Base-by-base conservation (phyloP, 2,888 invertebrate species). In the Netelia inedita region DNA sequence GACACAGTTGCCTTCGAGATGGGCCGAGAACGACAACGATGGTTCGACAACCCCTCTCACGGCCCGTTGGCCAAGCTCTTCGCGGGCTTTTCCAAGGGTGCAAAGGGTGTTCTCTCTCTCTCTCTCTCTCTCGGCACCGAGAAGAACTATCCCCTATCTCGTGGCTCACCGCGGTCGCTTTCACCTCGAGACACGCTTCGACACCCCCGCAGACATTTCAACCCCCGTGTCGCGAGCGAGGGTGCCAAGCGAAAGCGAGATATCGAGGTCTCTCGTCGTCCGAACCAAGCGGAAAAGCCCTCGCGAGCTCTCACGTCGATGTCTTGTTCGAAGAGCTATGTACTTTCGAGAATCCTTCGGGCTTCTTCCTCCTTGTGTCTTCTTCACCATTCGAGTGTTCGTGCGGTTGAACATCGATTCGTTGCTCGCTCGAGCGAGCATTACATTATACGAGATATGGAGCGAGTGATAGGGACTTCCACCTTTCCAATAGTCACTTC, bases 261-360 rank as follows among this genome's bases (percentile, higher is more conserved):
- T 83, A 83, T 83, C 79, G 79, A 59, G 71, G 59, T 57, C 19
- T 57, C 19, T 69, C 83, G 69, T 65, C 79, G 53, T 65, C 79
- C 83, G 83, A 63, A 75, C 75, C 69, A 68, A 68, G 63, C 55
- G 69, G 46, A 79, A 73, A 61, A 79, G 23, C 59, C 50, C 46
- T 19, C 59, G 50, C 19, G 43, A 35, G 43, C 11, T 46, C 46
- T 46, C 46, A 46, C 46, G 46, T 46, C 46, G 11, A 11, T 46
- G 46, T 46, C 46, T 46, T 46, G 35, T 14, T 14, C 46, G 6
- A 14, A 46, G 46, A 46, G 11, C 46, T 14, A 10, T 46, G 46
- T 14, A 46, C 46, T 46, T 46, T 46, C 46, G 10, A 14, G 46
- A 14, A 14, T 14, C 10, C 11, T 14, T 10, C 10, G 46, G 14